Evolutionary conservation across 2,113 vertebrate genomes (phyloP).

Genomic region (Pterocles orientalis): DNA sequence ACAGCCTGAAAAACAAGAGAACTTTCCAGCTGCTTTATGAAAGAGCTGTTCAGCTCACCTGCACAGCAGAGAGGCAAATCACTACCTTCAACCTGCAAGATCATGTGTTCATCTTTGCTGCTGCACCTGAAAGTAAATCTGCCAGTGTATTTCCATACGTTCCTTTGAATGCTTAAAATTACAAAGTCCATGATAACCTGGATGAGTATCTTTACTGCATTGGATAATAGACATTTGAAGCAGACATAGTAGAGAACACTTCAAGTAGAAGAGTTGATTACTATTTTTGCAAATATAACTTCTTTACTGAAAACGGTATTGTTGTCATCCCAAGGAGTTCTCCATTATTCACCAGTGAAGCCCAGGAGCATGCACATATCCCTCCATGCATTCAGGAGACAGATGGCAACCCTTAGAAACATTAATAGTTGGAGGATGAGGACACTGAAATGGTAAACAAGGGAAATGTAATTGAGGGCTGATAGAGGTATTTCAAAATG

Average conservation of each 20-base stretch:
- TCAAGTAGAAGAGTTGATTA: neutral
- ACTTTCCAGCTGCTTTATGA: neutral
- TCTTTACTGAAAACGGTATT: neutral
- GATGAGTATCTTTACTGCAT: neutral
- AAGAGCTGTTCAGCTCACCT: neutral
- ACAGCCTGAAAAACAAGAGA: neutral
- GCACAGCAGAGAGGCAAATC: neutral
- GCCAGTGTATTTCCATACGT: neutral
- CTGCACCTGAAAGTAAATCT: neutral
- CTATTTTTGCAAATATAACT: neutral
- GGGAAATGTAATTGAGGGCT: neutral
- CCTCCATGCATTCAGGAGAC: neutral
- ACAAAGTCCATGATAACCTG: neutral
- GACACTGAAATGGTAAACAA: neutral
- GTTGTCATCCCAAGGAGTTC: neutral
- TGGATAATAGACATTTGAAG: neutral
- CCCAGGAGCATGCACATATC: neutral
- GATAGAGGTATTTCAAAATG: neutral
- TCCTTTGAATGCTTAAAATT: neutral
- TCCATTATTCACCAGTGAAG: neutral
- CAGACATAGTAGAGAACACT: neutral
- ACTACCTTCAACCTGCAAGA: neutral
- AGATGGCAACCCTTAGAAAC: neutral
- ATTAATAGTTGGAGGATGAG: neutral
- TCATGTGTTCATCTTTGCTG: neutral